Percentiles rank a stretch among this genome's conserved stretches.
Evolutionary conservation across 2,888 invertebrate species (phyloP).

Genomic region (Slavum lentiscoides): DNA sequence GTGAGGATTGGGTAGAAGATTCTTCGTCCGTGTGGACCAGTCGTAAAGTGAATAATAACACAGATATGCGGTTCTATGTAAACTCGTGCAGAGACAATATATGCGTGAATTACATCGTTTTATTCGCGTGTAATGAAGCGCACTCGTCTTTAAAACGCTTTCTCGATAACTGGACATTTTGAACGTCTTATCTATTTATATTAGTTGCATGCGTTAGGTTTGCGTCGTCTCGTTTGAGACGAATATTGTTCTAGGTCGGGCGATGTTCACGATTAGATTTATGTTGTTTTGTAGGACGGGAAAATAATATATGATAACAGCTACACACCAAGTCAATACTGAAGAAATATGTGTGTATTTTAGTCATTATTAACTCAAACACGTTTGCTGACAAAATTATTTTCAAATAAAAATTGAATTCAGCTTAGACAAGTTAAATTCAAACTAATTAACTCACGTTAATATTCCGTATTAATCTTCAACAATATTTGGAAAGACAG

Average conservation of each 20-base stretch:
- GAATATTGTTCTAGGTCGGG: not conserved
- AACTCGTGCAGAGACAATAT: not conserved
- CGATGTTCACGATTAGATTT: too few relatives aligned
- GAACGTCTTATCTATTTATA: not conserved
- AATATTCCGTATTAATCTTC: too few relatives aligned
- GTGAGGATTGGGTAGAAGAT: not conserved
- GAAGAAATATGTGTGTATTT: too few relatives aligned
- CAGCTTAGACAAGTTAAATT: too few relatives aligned
- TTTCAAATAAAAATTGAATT: too few relatives aligned
- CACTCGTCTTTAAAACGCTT: slow-evolving; percentile 3
- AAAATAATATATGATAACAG: too few relatives aligned
- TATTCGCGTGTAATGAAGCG: slow-evolving; percentile 12
- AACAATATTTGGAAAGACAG: too few relatives aligned
- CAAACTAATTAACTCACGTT: too few relatives aligned
- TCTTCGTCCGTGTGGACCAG: not conserved
- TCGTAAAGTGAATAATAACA: slow-evolving; percentile 20
- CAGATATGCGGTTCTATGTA: slow-evolving; percentile 2
- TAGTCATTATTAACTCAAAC: too few relatives aligned
- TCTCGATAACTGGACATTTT: not conserved
- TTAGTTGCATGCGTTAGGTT: not conserved
- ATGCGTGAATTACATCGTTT: not conserved
- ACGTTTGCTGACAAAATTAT: too few relatives aligned
- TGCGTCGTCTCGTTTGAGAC: not conserved
- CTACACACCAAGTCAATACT: too few relatives aligned
- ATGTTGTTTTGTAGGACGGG: too few relatives aligned